Conservation (phyloP, 2,888 invertebrate species). For the Nineta flava region DNA sequence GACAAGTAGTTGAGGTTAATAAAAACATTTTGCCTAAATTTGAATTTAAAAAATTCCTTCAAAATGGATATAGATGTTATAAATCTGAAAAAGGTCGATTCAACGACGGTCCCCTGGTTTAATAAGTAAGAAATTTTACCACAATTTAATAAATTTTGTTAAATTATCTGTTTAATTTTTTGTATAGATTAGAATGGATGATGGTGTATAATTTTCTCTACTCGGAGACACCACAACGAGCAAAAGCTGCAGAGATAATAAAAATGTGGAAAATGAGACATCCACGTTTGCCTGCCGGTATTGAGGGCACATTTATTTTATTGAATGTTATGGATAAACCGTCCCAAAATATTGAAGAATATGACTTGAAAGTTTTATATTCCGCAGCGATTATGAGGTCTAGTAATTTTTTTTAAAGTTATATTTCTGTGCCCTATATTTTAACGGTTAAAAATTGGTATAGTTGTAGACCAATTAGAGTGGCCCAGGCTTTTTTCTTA, state of each 20-base stretch:
- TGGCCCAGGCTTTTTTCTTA: too few species aligned
- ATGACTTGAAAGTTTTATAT: slow-evolving; percentile 38
- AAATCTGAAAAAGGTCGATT: slow-evolving; percentile 5
- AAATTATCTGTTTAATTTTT: slow-evolving; percentile 5
- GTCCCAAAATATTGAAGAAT: slow-evolving; percentile 25
- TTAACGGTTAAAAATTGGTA: too few species aligned
- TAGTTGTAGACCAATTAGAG: too few species aligned
- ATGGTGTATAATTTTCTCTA: slow-evolving; percentile 32
- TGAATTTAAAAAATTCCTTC: too few species aligned
- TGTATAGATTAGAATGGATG: slow-evolving; percentile 34
- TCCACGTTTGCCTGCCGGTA: slow-evolving; percentile 38
- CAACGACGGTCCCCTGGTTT: slow-evolving; percentile 26
- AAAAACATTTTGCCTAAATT: too few species aligned
- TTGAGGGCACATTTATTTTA: slow-evolving; percentile 41
- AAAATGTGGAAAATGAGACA: slow-evolving; percentile 40
- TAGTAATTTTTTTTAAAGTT: too few species aligned
- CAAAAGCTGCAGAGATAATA: slow-evolving; percentile 32
- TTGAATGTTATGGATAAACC: slow-evolving; percentile 35
- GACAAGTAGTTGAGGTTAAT: too few species aligned
- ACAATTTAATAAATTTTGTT: neutral
- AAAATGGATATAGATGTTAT: neutral
- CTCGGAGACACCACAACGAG: slow-evolving; percentile 18
- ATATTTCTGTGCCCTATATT: too few species aligned
- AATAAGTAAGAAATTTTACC: slow-evolving; percentile 20
- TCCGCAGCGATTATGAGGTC: slow-evolving; percentile 49